These are phyloP conservation scores for Takifugu bimaculatus DNA, from an alignment of 2,113 vertebrate genomes.

Conservation along the genomic window DNA sequence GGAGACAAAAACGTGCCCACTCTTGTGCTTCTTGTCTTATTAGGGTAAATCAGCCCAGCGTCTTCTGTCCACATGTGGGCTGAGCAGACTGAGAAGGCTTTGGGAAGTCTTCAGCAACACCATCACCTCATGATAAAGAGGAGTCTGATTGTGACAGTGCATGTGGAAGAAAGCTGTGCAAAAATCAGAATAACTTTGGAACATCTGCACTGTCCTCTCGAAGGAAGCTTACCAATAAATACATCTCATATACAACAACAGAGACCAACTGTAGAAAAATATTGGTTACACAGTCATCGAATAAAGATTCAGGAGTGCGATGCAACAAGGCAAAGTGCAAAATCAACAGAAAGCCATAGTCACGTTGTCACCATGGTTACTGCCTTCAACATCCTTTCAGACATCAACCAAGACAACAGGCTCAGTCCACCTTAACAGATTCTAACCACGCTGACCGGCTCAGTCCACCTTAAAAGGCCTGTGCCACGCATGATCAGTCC, in stretches of 20 bases:
- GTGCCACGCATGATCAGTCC: too few relatives aligned
- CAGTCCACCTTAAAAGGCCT: too few relatives aligned
- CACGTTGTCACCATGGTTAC: background rate
- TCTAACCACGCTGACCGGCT: background rate
- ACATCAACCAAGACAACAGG: too few relatives aligned
- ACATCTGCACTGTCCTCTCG: background rate
- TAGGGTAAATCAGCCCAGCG: too few relatives aligned
- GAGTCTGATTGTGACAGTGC: too few relatives aligned
- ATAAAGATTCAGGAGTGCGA: conserved; percentile 39
- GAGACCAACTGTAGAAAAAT: conserved; percentile 44
- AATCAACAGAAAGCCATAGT: conserved; percentile 20
- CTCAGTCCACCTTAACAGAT: too few relatives aligned
- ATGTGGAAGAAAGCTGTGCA: background rate
- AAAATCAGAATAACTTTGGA: background rate
- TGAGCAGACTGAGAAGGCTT: background rate
- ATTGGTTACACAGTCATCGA: conserved; percentile 25
- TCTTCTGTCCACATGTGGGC: too few relatives aligned
- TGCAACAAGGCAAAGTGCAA: conserved; percentile 58
- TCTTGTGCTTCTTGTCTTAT: too few relatives aligned
- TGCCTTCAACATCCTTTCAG: conserved; percentile 1
- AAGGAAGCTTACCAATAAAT: conserved; percentile 25
- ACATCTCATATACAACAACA: conserved; percentile 24
- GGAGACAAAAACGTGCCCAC: too few relatives aligned
- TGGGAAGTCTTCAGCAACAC: background rate
- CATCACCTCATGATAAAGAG: background rate